Base-by-base conservation (phyloP, 2,888 invertebrate genomes). In the Tinea semifulvella region DNA sequence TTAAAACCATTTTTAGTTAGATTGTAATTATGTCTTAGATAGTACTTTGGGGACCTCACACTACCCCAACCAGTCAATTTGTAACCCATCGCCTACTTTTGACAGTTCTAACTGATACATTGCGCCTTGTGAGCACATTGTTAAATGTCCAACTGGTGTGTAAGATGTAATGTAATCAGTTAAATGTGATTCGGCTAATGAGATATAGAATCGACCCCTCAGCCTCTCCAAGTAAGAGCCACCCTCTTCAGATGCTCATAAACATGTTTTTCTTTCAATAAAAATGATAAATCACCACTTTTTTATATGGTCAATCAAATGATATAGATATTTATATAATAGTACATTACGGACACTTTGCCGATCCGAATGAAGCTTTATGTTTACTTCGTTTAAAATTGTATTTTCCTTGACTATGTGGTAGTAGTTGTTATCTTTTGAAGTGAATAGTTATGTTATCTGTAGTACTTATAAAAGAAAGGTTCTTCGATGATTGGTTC, bases 201-300 rank as follows among this genome's bases (percentile, higher is more conserved):
- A n/a, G n/a, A n/a, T n/a, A n/a, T n/a, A n/a, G n/a, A n/a, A n/a
- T n/a, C n/a, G 6, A n/a, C 31, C 7, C 31, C 13, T 14, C 31
- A n/a, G 13, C n/a, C 31, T 31, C 31, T 13, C 5, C 22, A 13
- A 31, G 31, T 13, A 7, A n/a, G 13, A 31, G n/a, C 13, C 36
- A 16, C 16, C 4, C 36, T 18, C 36, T 16, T 79, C 75, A 77
- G 75, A 74, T 75, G 71, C 76, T 72, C 77, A 81, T 81, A 81
- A 82, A 81, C 82, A 81, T 81, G 82, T 81, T 82, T 81, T 81
- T 80, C 72, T 69, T 63, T 73, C 77, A 75, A 77, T 82, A 79
- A 80, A 82, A 80, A 80, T 77, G 80, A 80, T 77, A 77, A 79
- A 81, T 81, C 77, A 76, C 71, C 69, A 60, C 63, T 77, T 81